phyloP scores from a whole-genome alignment of 2,797 vertebrate species.

The Smutsia temminckii region DNA sequence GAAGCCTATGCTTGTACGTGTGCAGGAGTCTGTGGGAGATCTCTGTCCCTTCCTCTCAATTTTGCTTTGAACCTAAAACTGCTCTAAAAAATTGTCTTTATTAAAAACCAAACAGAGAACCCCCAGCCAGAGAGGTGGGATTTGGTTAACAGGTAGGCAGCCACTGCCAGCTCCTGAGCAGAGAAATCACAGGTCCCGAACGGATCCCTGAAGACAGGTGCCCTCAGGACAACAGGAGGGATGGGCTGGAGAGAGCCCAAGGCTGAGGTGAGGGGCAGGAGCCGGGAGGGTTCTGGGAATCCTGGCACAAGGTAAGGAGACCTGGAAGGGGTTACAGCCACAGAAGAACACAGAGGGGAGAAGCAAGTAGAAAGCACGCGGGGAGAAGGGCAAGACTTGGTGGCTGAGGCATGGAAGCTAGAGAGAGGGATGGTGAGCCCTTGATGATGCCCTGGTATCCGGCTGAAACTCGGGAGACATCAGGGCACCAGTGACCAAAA shows the following conservation, averaged over 20 bases:
- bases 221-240: neutral
- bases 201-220: neutral
- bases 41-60: neutral
- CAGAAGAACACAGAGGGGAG: neutral
- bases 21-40: neutral
- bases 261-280: no score
- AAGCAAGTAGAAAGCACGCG: fast-evolving
- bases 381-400: neutral
- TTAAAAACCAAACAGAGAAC: neutral
- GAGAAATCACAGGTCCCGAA: neutral
- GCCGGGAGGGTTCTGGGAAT: neutral
- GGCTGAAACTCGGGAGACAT: neutral
- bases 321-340: neutral
- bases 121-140: neutral
- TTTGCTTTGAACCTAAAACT: neutral
- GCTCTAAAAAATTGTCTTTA: neutral
- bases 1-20: neutral
- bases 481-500: neutral
- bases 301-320: neutral
- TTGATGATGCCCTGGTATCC: neutral
- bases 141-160: neutral
- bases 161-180: no score
- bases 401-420: neutral
- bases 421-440: neutral
- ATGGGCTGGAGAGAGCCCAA: neutral